Conservation (phyloP, 2,888 invertebrate genomes). For the Fabriciana adippe region DNA sequence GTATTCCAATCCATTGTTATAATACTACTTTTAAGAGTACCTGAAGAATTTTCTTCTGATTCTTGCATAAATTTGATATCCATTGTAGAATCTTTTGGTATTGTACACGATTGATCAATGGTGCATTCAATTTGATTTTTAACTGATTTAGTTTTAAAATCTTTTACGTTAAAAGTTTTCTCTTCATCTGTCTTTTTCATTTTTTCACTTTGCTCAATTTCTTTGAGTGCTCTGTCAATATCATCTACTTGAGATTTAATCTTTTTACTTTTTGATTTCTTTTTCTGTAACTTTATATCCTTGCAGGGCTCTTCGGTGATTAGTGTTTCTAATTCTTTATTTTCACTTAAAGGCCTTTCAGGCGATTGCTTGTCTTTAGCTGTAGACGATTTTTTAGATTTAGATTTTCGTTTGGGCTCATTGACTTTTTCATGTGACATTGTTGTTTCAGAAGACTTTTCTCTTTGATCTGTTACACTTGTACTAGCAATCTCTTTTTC, state of each 20-base stretch:
- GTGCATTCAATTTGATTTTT: background rate
- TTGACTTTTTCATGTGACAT: background rate
- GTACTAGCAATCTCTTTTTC: background rate
- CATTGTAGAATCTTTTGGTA: background rate
- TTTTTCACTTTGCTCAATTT: slow-evolving; percentile 54
- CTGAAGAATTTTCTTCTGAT: slow-evolving; percentile 5
- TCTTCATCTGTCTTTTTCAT: slow-evolving; percentile 51
- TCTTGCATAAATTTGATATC: background rate
- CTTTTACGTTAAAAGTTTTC: slow-evolving; percentile 23
- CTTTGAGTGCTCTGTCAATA: slow-evolving; percentile 57
- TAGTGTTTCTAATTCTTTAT: slow-evolving; percentile 7
- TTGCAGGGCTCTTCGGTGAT: slow-evolving; percentile 42
- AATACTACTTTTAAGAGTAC: slow-evolving; percentile 39
- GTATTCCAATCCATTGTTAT: slow-evolving; percentile 71
- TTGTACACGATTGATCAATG: background rate
- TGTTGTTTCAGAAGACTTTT: background rate
- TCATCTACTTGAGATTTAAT: slow-evolving; percentile 53
- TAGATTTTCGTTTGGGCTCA: slow-evolving; percentile 24
- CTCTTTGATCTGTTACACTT: background rate
- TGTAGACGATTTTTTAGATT: slow-evolving; percentile 20
- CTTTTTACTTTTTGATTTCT: slow-evolving; percentile 61
- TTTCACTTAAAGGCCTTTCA: slow-evolving; percentile 7
- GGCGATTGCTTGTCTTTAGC: slow-evolving; percentile 16
- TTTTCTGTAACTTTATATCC: slow-evolving; percentile 52
- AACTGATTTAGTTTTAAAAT: slow-evolving; percentile 1